Evolutionary conservation across 23 tunicate species (phyloP).

Genomic region (Halocynthia roretzi): DNA sequence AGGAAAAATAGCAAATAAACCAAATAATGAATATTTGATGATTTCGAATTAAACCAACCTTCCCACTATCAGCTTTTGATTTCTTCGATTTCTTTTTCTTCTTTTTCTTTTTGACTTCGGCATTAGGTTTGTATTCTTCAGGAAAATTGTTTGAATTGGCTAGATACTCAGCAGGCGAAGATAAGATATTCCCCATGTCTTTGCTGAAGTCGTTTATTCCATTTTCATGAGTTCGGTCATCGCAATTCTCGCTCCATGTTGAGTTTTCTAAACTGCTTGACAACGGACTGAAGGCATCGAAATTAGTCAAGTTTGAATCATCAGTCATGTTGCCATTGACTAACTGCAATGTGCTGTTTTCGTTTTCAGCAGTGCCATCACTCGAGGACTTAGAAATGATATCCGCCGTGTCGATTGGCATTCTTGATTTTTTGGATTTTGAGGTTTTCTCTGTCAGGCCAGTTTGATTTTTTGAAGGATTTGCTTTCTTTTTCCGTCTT

Average conservation of each 20-base stretch:
- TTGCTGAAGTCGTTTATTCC: neutral
- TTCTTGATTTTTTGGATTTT: slow-evolving; percentile 11
- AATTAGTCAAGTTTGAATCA: neutral
- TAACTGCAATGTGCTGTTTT: neutral
- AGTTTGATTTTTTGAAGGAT: neutral
- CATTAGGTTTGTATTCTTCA: slow-evolving; percentile 10
- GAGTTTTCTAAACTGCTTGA: slow-evolving; percentile 5
- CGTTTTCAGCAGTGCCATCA: neutral
- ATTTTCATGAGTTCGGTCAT: neutral
- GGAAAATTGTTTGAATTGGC: slow-evolving; percentile 8
- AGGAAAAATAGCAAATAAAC: neutral
- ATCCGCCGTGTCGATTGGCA: slow-evolving; percentile 41
- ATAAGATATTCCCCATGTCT: neutral
- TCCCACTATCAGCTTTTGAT: neutral
- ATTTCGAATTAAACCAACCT: neutral
- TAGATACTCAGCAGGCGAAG: slow-evolving; percentile 5
- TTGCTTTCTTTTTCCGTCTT: slow-evolving; percentile 6
- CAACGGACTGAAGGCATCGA: neutral
- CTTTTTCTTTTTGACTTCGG: slow-evolving; percentile 22
- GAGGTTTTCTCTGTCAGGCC: neutral
- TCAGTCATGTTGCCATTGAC: neutral
- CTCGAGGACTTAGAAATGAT: slow-evolving; percentile 16
- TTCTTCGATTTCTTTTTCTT: slow-evolving; percentile 25
- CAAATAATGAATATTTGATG: neutral
- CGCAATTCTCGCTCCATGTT: neutral